Percentiles rank a stretch among this genome's conserved stretches.
Conservation (phyloP, 2,888 invertebrate species). For the Pilophorus perplexus region DNA sequence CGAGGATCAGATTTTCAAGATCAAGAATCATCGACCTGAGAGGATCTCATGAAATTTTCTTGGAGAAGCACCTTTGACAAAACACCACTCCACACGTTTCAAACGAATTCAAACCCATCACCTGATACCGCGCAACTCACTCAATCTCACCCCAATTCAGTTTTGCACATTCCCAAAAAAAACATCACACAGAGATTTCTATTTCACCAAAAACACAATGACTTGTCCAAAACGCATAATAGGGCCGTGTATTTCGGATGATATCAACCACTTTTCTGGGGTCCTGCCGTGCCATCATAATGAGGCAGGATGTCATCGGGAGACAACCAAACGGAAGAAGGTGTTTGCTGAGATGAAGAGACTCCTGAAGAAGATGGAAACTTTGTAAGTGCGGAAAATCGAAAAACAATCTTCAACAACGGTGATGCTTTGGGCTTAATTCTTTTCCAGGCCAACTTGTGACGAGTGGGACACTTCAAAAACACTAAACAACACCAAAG, state of each 20-base stretch:
- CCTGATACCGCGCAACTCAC: no score
- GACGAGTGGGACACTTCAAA: constrained; percentile 47
- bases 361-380: constrained; percentile 43
- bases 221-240: not conserved
- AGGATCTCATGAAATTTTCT: no score
- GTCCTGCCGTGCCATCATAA: constrained; percentile 45
- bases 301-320: constrained; percentile 44
- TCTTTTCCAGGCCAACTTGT: constrained; percentile 43
- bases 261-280: constrained; percentile 44
- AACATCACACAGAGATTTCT: no score
- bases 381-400: constrained; percentile 41
- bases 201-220: no score
- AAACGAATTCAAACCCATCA: no score
- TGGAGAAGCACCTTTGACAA: no score
- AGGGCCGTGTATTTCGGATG: constrained; percentile 4
- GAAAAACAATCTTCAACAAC: not conserved
- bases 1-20: no score
- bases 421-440: not conserved
- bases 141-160: no score
- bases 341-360: constrained; percentile 45
- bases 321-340: constrained; percentile 42
- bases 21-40: no score
- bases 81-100: no score
- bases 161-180: no score
- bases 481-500: constrained; percentile 46